Evolutionary conservation across 2,888 invertebrate species (phyloP).

Genomic region (Dascillus cervinus): DNA sequence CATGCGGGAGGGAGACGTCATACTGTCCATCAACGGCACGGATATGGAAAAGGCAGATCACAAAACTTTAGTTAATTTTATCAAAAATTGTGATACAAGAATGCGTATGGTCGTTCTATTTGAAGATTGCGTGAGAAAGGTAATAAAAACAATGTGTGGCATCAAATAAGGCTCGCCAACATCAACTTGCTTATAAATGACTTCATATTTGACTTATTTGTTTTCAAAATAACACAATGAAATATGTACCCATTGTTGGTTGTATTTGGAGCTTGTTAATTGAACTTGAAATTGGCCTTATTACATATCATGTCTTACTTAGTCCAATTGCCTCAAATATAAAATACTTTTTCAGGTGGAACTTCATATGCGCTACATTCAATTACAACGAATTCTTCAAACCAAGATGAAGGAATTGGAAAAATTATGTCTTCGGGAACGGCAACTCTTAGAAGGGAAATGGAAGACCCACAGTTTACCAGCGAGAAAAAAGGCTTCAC

Average conservation of each 20-base stretch:
- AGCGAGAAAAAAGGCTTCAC: constrained; percentile 70
- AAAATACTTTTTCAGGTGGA: constrained; percentile 54
- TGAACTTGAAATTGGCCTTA: too few species aligned
- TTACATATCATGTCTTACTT: too few species aligned
- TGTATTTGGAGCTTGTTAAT: too few species aligned
- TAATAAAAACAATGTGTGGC: too few species aligned
- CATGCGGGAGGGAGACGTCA: constrained; percentile 94
- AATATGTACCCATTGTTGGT: too few species aligned
- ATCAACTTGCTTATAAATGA: too few species aligned
- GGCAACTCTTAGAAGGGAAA: constrained; percentile 74
- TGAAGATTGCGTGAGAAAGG: constrained; percentile 93
- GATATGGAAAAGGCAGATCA: constrained; percentile 95
- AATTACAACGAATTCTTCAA: constrained; percentile 76
- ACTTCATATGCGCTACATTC: constrained; percentile 87
- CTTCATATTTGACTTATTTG: too few species aligned
- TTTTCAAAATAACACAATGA: too few species aligned
- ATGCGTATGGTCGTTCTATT: constrained; percentile 96
- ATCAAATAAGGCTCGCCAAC: too few species aligned
- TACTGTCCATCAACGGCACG: constrained; percentile 90
- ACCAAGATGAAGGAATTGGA: constrained; percentile 80
- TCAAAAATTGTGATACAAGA: constrained; percentile 79
- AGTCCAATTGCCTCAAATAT: too few species aligned
- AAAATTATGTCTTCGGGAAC: constrained; percentile 69
- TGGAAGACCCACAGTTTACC: constrained; percentile 88
- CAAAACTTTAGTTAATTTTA: constrained; percentile 83